A percentile compares a stretch with the other conserved stretches of the same genome.
phyloP scores from a whole-genome alignment of 1,140 invertebrate species.

The Bombus polaris region DNA sequence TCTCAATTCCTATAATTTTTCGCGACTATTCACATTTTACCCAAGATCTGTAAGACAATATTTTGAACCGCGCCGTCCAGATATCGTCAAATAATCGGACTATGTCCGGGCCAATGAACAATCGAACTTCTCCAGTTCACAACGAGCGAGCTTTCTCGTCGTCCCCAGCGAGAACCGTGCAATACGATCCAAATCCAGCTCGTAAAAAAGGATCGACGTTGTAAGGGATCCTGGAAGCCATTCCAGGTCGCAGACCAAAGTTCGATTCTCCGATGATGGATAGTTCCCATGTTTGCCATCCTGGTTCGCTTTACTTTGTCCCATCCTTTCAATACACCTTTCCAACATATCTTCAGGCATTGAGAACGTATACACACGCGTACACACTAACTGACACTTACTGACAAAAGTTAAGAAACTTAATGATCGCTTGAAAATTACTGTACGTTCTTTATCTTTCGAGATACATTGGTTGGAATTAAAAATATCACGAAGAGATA shows the following conservation, averaged over 20 bases:
- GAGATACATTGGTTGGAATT: too few species aligned
- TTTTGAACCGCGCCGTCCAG: background rate
- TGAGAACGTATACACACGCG: background rate
- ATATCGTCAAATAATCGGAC: background rate
- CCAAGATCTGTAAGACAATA: too few species aligned
- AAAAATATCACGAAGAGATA: too few species aligned
- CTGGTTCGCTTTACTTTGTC: conserved; percentile 11
- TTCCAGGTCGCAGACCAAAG: conserved; percentile 51
- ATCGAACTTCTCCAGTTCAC: background rate
- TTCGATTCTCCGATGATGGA: conserved; percentile 63
- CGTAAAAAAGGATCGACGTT: conserved; percentile 57
- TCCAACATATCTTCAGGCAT: background rate
- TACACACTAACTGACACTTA: background rate
- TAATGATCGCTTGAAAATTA: too few species aligned
- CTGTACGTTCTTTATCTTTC: too few species aligned
- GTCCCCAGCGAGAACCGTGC: background rate
- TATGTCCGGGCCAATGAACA: background rate
- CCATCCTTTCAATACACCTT: background rate
- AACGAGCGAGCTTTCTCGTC: background rate
- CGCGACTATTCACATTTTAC: too few species aligned
- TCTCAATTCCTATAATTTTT: too few species aligned
- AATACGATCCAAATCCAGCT: conserved; percentile 56
- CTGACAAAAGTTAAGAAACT: too few species aligned
- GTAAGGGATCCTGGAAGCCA: conserved; percentile 52
- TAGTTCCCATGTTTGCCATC: conserved; percentile 61